These are phyloP conservation scores for Aspidapion aeneum DNA, from an alignment of 2,888 invertebrate genomes.

Conservation along the genomic window DNA sequence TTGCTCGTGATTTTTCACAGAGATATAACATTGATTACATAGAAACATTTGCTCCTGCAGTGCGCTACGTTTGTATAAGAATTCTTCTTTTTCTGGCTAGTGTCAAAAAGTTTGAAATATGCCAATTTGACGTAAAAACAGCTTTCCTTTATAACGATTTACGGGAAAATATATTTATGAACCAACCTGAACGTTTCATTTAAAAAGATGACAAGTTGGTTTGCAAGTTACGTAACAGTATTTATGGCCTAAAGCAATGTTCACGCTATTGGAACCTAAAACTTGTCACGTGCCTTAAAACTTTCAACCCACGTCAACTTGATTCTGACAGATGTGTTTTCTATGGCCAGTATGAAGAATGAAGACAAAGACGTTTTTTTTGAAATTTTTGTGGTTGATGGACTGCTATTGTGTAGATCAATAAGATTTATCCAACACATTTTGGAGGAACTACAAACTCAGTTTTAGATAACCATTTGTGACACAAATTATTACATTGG, in stretches of 20 bases:
- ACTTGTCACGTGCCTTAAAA: no score
- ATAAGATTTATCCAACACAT: background rate
- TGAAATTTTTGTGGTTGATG: background rate
- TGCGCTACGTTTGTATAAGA: constrained; percentile 18
- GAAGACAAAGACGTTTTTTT: background rate
- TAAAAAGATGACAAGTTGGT: constrained; percentile 7
- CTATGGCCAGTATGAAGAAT: no score
- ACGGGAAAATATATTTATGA: constrained; percentile 19
- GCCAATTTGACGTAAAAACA: constrained; percentile 21
- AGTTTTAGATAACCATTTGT: background rate
- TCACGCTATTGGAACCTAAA: constrained; percentile 11
- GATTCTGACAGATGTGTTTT: no score
- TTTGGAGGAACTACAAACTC: background rate
- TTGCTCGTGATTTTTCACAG: constrained; percentile 19
- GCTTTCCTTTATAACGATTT: constrained; percentile 17
- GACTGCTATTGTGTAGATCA: background rate
- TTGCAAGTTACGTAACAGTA: constrained; percentile 14
- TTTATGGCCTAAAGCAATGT: constrained; percentile 18
- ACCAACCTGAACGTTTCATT: constrained; percentile 13
- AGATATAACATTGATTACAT: constrained; percentile 16
- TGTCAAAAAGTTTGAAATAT: no score
- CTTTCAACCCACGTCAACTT: no score
- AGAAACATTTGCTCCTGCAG: constrained; percentile 19
- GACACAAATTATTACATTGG: background rate
- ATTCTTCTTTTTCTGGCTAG: constrained; percentile 14